Percentiles rank a stretch among this genome's conserved stretches.
phyloP scores from a whole-genome alignment of 2,113 vertebrate species.

The Psephotus haematonotus region DNA sequence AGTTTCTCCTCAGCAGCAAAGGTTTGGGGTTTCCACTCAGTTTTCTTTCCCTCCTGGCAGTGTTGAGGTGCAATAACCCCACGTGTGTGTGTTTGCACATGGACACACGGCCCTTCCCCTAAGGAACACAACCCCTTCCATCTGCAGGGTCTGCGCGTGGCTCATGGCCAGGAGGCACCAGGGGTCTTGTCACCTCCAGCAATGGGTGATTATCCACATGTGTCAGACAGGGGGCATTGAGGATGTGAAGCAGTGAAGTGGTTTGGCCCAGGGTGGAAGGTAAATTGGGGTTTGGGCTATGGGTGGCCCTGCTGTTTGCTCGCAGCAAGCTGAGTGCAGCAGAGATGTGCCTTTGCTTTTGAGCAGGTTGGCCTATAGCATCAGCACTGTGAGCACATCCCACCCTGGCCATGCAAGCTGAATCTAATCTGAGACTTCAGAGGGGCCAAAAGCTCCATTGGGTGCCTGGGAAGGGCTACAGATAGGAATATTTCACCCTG shows the following conservation, averaged over 20 bases:
- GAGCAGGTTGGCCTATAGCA: not conserved
- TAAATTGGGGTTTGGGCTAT: not conserved
- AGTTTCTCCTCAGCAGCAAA: not conserved
- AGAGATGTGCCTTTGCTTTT: not conserved
- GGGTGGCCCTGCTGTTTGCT: not conserved
- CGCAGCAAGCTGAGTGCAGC: rapidly evolving
- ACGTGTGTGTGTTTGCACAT: not conserved
- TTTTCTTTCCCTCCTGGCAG: not conserved
- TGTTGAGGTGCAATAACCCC: not conserved
- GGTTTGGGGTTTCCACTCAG: not conserved
- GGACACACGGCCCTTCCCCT: not conserved
- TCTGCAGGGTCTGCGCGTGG: not conserved
- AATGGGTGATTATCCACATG: not conserved
- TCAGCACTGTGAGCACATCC: not conserved
- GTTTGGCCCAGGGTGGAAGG: not conserved
- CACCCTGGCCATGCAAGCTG: rapidly evolving
- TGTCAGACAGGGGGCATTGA: not conserved
- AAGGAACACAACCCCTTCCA: not conserved
- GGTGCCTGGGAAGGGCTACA: not conserved
- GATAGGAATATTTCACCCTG: not conserved
- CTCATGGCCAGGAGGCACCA: not conserved
- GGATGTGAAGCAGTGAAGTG: not conserved
- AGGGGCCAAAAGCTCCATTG: not conserved
- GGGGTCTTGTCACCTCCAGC: not conserved
- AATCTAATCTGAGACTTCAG: not conserved